Conservation (phyloP, 2,888 invertebrate genomes). For the Cosmia pyralina region DNA sequence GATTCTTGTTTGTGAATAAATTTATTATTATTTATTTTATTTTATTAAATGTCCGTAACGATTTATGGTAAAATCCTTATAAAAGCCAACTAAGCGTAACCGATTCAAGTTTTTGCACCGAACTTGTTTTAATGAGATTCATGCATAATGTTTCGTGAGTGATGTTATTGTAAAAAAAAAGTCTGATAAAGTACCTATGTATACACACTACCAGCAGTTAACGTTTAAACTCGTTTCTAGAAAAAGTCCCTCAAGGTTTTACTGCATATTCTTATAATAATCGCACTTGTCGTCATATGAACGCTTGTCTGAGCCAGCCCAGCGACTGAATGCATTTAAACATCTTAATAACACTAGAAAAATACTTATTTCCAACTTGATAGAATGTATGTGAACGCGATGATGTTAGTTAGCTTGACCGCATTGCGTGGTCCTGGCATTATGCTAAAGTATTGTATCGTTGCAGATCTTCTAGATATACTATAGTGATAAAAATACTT, state of each 20-base stretch:
- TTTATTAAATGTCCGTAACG: conserved; percentile 29
- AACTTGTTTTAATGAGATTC: conserved; percentile 59
- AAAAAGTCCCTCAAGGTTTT: conserved; percentile 66
- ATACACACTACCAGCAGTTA: conserved; percentile 52
- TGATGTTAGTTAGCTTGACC: conserved; percentile 33
- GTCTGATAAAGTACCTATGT: conserved; percentile 59
- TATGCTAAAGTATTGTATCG: conserved; percentile 37
- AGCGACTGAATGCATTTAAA: conserved; percentile 43
- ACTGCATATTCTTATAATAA: conserved; percentile 55
- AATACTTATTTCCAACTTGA: conserved; percentile 28
- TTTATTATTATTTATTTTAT: too few species aligned
- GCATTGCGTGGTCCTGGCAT: conserved; percentile 25
- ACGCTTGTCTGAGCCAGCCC: conserved; percentile 30
- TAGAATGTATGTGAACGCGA: conserved; percentile 10
- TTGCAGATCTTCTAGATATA: conserved; percentile 40
- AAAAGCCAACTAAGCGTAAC: conserved; percentile 23
- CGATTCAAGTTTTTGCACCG: conserved; percentile 47
- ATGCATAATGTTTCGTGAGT: conserved; percentile 69
- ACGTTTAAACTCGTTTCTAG: conserved; percentile 66
- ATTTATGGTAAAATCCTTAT: conserved; percentile 27
- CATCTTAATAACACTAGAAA: conserved; percentile 52
- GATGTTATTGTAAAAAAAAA: conserved; percentile 71
- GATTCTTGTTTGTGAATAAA: too few species aligned
- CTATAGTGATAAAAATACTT: conserved; percentile 37
- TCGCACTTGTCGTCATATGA: conserved; percentile 38